phyloP scores from a whole-genome alignment of 2,888 invertebrate genomes.

The Xestia rhomboidea region DNA sequence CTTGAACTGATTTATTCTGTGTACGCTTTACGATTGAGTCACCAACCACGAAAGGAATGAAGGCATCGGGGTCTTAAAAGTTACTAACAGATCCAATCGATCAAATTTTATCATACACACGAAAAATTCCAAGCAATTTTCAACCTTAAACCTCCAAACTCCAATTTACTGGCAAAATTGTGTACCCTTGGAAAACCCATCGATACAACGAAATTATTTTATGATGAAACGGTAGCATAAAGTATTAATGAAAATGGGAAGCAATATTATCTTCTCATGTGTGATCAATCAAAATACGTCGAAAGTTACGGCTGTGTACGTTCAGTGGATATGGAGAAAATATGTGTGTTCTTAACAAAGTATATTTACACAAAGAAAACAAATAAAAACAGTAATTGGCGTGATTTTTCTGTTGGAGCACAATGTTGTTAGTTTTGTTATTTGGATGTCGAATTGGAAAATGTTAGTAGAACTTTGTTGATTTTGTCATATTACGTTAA shows the following conservation, averaged over 20 bases:
- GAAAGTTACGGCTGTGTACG: conserved; percentile 63
- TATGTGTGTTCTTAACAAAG: conserved; percentile 59
- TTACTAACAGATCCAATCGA: conserved; percentile 4
- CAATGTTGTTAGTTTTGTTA: conserved; percentile 41
- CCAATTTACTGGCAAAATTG: conserved; percentile 31
- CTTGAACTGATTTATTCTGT: neutral
- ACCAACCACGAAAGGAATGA: neutral
- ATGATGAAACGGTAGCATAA: conserved; percentile 55
- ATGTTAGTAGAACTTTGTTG: neutral
- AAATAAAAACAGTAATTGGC: conserved; percentile 55
- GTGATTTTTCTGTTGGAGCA: conserved; percentile 42
- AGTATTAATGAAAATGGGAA: conserved; percentile 69
- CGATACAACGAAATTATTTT: conserved; percentile 53
- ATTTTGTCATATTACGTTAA: neutral
- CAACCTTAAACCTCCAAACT: conserved; percentile 7
- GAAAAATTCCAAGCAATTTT: conserved; percentile 8
- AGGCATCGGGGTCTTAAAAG: neutral
- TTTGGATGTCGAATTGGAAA: conserved; percentile 12
- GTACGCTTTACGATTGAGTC: neutral
- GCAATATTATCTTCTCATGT: conserved; percentile 67
- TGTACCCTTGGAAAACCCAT: conserved; percentile 27
- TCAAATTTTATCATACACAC: neutral
- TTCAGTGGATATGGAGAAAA: conserved; percentile 35
- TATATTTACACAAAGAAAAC: conserved; percentile 55
- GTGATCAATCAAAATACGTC: conserved; percentile 76